phyloP scores from a whole-genome alignment of 2,888 invertebrate species.

The Norana najaformis region DNA sequence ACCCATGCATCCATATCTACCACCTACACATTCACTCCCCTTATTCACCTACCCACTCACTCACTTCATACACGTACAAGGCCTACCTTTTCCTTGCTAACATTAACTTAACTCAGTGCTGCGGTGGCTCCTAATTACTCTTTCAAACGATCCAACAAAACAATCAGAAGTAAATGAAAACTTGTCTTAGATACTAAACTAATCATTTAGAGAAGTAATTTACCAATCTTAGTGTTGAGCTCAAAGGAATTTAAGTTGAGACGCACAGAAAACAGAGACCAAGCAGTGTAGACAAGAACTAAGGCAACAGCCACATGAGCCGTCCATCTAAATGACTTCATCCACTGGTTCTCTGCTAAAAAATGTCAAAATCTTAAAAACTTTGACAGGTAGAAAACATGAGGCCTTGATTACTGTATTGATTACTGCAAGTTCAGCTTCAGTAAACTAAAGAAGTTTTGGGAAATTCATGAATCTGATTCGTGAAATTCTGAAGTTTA shows the following conservation, averaged over 20 bases:
- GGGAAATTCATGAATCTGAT: not conserved
- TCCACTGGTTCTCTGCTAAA: not conserved
- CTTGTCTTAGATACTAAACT: not conserved
- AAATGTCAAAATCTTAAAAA: slow-evolving; percentile 26
- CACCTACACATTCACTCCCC: too few species aligned
- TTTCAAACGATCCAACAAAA: too few species aligned
- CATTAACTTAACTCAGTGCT: too few species aligned
- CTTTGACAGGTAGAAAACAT: not conserved
- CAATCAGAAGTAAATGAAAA: not conserved
- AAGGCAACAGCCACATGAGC: not conserved
- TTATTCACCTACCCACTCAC: too few species aligned
- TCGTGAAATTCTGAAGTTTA: too few species aligned
- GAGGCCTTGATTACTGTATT: not conserved
- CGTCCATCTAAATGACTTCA: not conserved
- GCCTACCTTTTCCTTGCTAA: too few species aligned
- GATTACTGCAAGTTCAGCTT: not conserved
- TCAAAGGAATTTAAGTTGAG: not conserved
- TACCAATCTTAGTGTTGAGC: not conserved
- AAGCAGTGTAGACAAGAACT: not conserved
- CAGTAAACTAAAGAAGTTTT: not conserved
- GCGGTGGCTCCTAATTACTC: too few species aligned
- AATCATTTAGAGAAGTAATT: not conserved
- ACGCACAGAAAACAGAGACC: slow-evolving; percentile 2
- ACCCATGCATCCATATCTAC: too few species aligned
- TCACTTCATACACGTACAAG: too few species aligned